These are phyloP conservation scores for Enteromius treurensis DNA, from an alignment of 2,797 vertebrate genomes.

Conservation along the genomic window DNA sequence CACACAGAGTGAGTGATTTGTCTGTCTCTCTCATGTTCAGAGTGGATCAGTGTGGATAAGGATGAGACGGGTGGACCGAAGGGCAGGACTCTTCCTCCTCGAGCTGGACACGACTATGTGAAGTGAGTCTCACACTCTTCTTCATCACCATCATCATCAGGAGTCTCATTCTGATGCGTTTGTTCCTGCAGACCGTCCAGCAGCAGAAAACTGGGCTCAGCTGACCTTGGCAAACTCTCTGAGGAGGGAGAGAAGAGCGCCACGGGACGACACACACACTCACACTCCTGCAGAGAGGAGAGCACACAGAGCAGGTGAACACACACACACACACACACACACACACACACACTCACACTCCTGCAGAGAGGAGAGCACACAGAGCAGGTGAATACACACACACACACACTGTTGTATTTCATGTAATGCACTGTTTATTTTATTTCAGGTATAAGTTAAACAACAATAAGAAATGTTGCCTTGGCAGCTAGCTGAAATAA, in stretches of 20 bases:
- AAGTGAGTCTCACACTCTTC: slow-evolving; percentile 72
- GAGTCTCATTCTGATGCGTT: background rate
- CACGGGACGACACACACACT: slow-evolving; percentile 66
- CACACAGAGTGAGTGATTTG: background rate
- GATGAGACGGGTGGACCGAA: slow-evolving; percentile 88
- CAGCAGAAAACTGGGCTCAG: slow-evolving; percentile 72
- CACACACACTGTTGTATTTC: background rate
- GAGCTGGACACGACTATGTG: slow-evolving; percentile 82
- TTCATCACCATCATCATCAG: background rate
- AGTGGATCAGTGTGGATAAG: slow-evolving; percentile 97
- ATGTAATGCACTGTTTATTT: background rate
- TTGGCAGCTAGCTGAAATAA: background rate
- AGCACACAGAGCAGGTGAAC: slow-evolving; percentile 70
- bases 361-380: too few species aligned
- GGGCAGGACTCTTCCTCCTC: slow-evolving; percentile 79
- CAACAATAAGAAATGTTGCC: background rate
- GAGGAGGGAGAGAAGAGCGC: slow-evolving; percentile 86
- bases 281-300: slow-evolving; percentile 71
- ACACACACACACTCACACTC: background rate
- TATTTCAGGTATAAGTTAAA: background rate
- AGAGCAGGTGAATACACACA: fast-evolving
- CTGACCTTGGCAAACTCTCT: slow-evolving; percentile 79
- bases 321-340: background rate
- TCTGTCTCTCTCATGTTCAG: slow-evolving; percentile 67
- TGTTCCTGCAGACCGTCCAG: slow-evolving; percentile 68